Base-by-base conservation (phyloP, 2,888 invertebrate species). In the Conus canariensis region DNA sequence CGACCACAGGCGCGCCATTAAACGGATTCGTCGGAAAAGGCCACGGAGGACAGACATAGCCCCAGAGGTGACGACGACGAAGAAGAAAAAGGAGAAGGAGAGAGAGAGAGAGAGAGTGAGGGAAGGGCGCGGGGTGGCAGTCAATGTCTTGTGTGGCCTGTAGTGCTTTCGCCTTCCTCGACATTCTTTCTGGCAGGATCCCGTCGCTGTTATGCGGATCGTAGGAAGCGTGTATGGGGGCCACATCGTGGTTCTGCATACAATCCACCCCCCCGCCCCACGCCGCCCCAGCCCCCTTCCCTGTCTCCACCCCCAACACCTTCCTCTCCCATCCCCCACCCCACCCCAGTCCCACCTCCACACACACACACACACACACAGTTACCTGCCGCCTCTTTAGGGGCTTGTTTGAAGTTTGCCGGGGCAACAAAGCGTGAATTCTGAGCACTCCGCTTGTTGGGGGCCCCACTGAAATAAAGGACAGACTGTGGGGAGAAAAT, bases 361-460 rank as follows among this genome's bases (percentile, higher is more conserved):
- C 45, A 45, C 64, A 14, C 60, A 64, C 60, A 10, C 60, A 16
- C 60, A 10, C 60, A 64, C 60, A 14, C 16, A 14, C 16, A 2
- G 82, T 10, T 25, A 9, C 19, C 19, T 58, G 82, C 58, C 58
- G 19, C 56, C 67, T 25, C 67, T 86, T 86, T 82, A n/a, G 82
- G 58, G 60, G 64, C 64, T 59, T 67, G 64, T 86, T 86, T 86
- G 86, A 86, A 86, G 64, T 86, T 10, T 2, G 12, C 22, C 16
- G 64, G 67, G 60, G n/a, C 85, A 60, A 86, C 86, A 86, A 67
- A 86, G 86, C 86, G 86, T 67, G 64, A 85, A 85, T 85, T 85
- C 25, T 85, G 19, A 25, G 86, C 85, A 85, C 85, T 85, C 85
- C 7, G n/a, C 22, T 70, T 70, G 70, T 60, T 22, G 86, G 60